Conservation (phyloP, 2,888 invertebrate species). For the Idaea biselata region DNA sequence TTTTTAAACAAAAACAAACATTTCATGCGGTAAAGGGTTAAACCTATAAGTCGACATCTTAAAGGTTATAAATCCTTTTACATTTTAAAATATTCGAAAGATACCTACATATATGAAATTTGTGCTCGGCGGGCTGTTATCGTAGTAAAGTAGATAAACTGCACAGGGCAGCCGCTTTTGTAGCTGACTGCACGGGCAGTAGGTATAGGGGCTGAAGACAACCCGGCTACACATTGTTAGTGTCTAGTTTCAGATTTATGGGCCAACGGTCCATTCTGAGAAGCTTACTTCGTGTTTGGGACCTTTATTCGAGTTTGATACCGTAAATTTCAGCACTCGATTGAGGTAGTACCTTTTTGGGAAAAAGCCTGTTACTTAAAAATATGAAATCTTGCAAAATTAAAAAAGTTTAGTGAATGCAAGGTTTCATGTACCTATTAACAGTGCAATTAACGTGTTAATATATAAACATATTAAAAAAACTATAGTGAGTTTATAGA, state of each 20-base stretch:
- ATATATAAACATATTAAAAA: too few species aligned
- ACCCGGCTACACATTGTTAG: slow-evolving; percentile 48
- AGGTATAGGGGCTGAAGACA: slow-evolving; percentile 30
- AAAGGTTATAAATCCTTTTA: background rate
- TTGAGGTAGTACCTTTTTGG: background rate
- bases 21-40: too few species aligned
- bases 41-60: too few species aligned
- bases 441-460: too few species aligned
- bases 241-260: slow-evolving; percentile 47
- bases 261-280: slow-evolving; percentile 35
- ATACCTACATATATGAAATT: background rate
- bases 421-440: too few species aligned
- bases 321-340: slow-evolving; percentile 36
- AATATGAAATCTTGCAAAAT: too few species aligned
- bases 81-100: background rate
- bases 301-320: slow-evolving; percentile 44
- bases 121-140: slow-evolving; percentile 3
- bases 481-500: too few species aligned
- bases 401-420: too few species aligned
- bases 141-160: slow-evolving; percentile 12
- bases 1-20: too few species aligned
- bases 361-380: too few species aligned
- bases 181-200: slow-evolving; percentile 10
- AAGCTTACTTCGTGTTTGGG: slow-evolving; percentile 33
- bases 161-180: slow-evolving; percentile 11